Percentiles rank a stretch among this genome's conserved stretches.
phyloP scores from a whole-genome alignment of 2,888 invertebrate genomes.

The Eupeodes latifasciatus region DNA sequence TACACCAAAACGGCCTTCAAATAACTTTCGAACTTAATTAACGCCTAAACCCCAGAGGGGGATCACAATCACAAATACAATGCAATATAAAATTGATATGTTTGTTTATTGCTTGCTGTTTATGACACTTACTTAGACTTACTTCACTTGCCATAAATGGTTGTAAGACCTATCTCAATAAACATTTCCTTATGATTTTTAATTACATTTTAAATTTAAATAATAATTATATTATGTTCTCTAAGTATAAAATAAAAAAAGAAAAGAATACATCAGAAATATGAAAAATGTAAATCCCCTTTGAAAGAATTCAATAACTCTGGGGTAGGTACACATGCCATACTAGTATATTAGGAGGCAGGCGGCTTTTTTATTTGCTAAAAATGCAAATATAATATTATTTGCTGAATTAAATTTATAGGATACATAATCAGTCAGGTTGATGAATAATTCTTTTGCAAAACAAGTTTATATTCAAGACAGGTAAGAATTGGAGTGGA shows the following conservation, averaged over 20 bases:
- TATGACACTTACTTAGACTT: background rate
- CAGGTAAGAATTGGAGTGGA: too few relatives aligned
- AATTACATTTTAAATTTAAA: background rate
- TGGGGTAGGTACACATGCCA: too few relatives aligned
- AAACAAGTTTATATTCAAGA: too few relatives aligned
- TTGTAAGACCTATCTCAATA: slow-evolving; percentile 32
- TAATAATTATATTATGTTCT: background rate
- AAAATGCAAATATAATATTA: too few relatives aligned
- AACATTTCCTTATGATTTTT: slow-evolving; percentile 12
- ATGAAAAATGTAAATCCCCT: too few relatives aligned
- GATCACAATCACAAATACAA: background rate
- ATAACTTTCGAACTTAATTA: slow-evolving; percentile 12
- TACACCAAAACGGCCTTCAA: background rate
- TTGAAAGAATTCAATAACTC: too few relatives aligned
- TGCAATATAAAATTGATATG: background rate
- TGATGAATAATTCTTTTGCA: too few relatives aligned
- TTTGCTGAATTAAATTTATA: too few relatives aligned
- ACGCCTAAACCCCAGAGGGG: background rate
- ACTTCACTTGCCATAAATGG: background rate
- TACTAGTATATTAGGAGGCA: too few relatives aligned
- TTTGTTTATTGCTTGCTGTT: background rate
- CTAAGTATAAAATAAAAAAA: background rate
- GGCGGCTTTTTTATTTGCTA: too few relatives aligned
- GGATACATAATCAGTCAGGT: too few relatives aligned
- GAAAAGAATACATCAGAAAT: background rate